phyloP scores from a whole-genome alignment of 2,113 vertebrate genomes.

The Bagarius yarrelli region DNA sequence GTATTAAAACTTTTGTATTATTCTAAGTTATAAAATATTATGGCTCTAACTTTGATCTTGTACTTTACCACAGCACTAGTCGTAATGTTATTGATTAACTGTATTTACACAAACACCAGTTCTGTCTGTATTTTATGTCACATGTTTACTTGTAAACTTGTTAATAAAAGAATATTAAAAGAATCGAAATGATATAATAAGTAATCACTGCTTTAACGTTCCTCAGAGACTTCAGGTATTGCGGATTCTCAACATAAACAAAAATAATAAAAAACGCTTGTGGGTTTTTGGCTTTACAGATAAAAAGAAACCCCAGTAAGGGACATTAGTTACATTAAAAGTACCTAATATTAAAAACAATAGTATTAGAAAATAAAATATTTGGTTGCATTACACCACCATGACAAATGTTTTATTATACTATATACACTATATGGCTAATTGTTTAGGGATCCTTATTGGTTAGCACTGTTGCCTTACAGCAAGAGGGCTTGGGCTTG shows the following conservation, averaged over 20 bases:
- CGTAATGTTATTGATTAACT: background rate
- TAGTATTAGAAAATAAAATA: too few species aligned
- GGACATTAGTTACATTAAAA: background rate
- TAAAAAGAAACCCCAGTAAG: background rate
- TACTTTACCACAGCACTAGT: background rate
- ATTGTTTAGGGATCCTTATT: too few species aligned
- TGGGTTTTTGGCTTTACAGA: background rate
- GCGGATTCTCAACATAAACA: background rate
- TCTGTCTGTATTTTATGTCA: background rate
- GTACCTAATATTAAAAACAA: background rate
- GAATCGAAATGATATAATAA: too few species aligned
- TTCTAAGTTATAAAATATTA: too few species aligned
- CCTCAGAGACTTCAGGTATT: background rate
- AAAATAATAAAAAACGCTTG: background rate
- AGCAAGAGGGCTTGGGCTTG: too few species aligned
- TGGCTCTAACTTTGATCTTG: too few species aligned
- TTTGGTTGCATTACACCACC: background rate
- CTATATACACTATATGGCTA: too few species aligned
- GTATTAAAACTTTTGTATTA: background rate
- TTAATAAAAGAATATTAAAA: too few species aligned
- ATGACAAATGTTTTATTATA: background rate
- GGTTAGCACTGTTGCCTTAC: too few species aligned
- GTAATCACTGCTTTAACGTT: background rate
- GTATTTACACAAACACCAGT: background rate
- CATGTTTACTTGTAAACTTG: background rate